These are phyloP conservation scores for Eilema griseolum DNA, from an alignment of 2,888 invertebrate genomes.

Conservation along the genomic window DNA sequence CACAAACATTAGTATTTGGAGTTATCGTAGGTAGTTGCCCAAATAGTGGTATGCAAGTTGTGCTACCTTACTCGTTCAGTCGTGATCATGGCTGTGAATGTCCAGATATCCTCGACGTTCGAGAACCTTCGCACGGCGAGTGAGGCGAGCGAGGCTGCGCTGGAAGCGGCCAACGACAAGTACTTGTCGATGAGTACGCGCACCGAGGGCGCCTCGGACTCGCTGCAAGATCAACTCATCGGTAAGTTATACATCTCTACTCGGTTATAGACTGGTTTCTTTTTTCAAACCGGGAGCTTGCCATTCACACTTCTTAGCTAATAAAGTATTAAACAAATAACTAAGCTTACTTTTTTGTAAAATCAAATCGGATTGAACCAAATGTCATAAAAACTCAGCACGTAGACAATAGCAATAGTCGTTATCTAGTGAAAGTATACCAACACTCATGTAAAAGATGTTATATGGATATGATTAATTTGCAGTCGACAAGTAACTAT, in stretches of 20 bases:
- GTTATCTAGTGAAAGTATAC: no score
- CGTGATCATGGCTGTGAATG: not conserved
- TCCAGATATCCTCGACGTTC: conserved; percentile 88
- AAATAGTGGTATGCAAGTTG: no score
- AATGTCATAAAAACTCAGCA: no score
- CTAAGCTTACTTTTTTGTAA: not conserved
- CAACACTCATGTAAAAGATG: no score
- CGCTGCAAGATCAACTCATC: conserved; percentile 96
- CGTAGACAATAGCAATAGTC: no score
- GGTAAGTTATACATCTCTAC: conserved; percentile 76
- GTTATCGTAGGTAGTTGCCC: not conserved
- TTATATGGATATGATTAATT: no score
- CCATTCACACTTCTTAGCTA: not conserved
- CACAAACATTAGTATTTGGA: not conserved
- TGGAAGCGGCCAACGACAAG: conserved; percentile 91
- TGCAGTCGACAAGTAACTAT: no score
- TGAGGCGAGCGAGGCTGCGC: conserved; percentile 88
- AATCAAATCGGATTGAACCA: no score
- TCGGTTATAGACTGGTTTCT: not conserved
- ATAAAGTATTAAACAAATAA: no score
- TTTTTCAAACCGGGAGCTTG: not conserved
- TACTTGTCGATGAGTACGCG: conserved; percentile 95
- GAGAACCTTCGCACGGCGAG: conserved; percentile 90
- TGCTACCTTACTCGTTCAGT: not conserved
- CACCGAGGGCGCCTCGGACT: conserved; percentile 92